Conservation (phyloP, 2,888 invertebrate genomes). For the Rotaria macrura region DNA sequence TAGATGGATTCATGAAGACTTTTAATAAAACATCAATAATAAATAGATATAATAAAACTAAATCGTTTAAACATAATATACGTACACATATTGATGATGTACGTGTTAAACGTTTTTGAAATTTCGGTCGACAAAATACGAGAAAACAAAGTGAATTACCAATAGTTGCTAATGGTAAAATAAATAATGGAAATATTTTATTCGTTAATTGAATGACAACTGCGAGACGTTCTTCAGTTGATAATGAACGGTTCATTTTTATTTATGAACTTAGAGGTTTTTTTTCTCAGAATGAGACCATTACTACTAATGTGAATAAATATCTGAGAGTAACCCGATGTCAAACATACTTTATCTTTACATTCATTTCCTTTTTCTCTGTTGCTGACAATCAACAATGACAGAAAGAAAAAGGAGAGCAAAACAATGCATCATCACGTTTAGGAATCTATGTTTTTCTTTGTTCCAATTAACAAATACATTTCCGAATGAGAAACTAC, state of each 20-base stretch:
- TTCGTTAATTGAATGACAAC: neutral
- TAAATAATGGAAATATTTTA: slow-evolving; percentile 3
- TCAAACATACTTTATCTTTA: neutral
- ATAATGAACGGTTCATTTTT: neutral
- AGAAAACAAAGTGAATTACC: slow-evolving; percentile 17
- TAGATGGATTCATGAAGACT: neutral
- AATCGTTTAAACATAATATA: slow-evolving; percentile 8
- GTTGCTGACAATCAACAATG: neutral
- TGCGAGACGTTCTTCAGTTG: neutral
- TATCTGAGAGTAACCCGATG: neutral
- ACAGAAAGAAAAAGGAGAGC: neutral
- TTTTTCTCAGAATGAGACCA: neutral
- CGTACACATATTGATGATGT: slow-evolving; percentile 2
- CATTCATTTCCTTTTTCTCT: neutral
- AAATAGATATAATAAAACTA: neutral
- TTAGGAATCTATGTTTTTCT: neutral
- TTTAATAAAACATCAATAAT: neutral
- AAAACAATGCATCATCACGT: neutral
- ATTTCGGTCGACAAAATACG: slow-evolving; percentile 8
- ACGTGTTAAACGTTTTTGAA: slow-evolving; percentile 5
- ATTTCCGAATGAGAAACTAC: neutral
- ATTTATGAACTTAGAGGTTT: neutral
- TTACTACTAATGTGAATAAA: neutral
- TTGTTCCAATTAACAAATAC: neutral
- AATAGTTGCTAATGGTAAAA: slow-evolving; percentile 21